Percentiles rank a stretch among this genome's conserved stretches.
Conservation (phyloP, 2,113 vertebrate genomes). For the Lamprologus ornatipinnis region DNA sequence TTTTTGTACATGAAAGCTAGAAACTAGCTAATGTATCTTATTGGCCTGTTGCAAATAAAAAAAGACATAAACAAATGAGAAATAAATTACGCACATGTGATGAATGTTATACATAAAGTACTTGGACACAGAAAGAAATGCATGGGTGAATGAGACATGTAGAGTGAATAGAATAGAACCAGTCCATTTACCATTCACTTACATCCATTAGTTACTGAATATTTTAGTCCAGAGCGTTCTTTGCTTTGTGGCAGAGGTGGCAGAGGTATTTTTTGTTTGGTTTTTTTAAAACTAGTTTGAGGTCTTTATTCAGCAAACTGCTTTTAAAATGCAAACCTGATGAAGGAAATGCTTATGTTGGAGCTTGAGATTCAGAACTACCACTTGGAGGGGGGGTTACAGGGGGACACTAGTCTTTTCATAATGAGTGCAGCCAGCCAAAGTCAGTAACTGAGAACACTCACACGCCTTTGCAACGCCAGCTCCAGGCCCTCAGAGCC, state of each 20-base stretch:
- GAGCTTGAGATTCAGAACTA: slow-evolving; percentile 9
- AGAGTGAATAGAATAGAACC: neutral
- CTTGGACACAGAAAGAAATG: neutral
- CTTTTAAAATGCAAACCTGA: neutral
- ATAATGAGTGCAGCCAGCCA: slow-evolving; percentile 49
- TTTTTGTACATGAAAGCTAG: neutral
- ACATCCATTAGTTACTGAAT: neutral
- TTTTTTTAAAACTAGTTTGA: neutral
- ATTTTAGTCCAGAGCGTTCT: neutral
- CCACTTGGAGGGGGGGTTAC: neutral
- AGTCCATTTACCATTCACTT: neutral
- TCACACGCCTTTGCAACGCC: slow-evolving; percentile 47
- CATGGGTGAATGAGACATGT: neutral
- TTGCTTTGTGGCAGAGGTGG: neutral
- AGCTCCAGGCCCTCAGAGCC: slow-evolving; percentile 41
- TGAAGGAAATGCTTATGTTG: neutral
- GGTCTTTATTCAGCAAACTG: neutral
- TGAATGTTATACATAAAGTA: neutral
- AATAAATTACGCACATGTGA: neutral
- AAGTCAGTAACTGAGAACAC: slow-evolving; percentile 64
- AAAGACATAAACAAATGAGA: neutral
- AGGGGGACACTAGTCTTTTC: slow-evolving; percentile 29
- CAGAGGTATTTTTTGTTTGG: neutral
- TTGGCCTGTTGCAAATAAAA: neutral
- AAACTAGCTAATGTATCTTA: neutral